Conservation (phyloP, 2,888 invertebrate species). For the Euplexia lucipara region DNA sequence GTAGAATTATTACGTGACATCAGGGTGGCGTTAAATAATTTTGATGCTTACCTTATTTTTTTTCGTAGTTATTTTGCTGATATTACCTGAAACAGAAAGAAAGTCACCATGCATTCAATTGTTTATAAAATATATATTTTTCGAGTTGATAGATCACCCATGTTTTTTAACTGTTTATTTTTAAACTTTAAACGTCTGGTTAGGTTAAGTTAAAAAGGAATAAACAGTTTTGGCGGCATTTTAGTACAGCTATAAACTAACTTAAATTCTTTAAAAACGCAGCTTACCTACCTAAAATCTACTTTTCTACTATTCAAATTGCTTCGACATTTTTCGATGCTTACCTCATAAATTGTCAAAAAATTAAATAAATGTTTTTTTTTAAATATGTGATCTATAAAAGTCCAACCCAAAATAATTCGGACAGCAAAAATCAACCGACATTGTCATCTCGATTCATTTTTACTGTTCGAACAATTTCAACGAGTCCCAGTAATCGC, state of each 20-base stretch:
- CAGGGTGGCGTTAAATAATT: neutral
- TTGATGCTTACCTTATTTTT: conserved; percentile 26
- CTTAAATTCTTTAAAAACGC: neutral
- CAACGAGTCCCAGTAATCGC: neutral
- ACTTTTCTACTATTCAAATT: neutral
- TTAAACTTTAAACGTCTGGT: no score
- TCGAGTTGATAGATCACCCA: no score
- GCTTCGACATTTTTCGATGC: no score
- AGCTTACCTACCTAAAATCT: neutral
- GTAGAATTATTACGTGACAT: no score
- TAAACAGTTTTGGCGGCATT: no score
- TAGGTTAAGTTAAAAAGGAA: no score
- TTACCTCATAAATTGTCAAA: no score
- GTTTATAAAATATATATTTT: neutral
- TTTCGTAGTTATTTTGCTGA: neutral
- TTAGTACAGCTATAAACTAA: neutral
- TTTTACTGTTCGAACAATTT: no score
- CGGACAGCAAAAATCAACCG: neutral
- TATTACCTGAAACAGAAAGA: conserved; percentile 32
- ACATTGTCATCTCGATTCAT: neutral
- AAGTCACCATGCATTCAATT: neutral
- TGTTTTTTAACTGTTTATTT: no score
- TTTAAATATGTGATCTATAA: no score
- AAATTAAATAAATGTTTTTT: no score
- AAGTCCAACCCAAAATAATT: neutral